Base-by-base conservation (phyloP, 1,140 invertebrate genomes). In the Drosophila albomicans region DNA sequence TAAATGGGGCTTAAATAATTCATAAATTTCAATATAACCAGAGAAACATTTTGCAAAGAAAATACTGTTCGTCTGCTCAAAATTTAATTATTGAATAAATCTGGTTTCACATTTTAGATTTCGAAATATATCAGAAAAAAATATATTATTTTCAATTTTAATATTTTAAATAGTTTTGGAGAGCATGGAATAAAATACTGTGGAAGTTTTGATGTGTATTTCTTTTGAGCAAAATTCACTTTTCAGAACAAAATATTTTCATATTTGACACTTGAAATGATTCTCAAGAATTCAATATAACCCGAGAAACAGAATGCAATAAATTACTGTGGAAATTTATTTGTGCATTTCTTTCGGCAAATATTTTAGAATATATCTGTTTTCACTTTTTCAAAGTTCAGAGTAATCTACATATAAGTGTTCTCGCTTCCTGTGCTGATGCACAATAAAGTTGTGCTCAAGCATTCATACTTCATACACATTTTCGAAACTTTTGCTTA, bases 401-500 rank as follows among this genome's bases (percentile, higher is more conserved):
- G 41, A 13, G 11, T 43, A 43, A 43, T 43, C 41, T 43, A 13
- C 20, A 20, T 13, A 43, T 43, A 43, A 43, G 41, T 43, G 41
- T 13, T 43, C n/a, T 43, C n/a, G n/a, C n/a, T 43, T 43, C n/a
- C 41, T 43, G 41, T 13, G 35, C 6, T 38, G 35, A 0, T 13
- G n/a, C 71, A 61, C 59, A 51, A 32, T 35, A 28, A 15, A 30
- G 10, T 20, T 52, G 43, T 46, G 13, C 20, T 5, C 46, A 5
- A 52, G 15, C 11, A 30, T 62, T 48, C 30, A n/a, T 48, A 46
- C 38, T 43, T 56, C 48, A 41, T 41, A 28, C 46, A 59, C 41
- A 43, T 52, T 28, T 61, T 46, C 15, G 45, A 25, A 69, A 65
- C 35, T 75, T 76, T 72, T 30, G 28, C 43, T 59, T 41, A 48